phyloP scores from a whole-genome alignment of 1,140 invertebrate genomes.

The Eriosoma lanigerum region DNA sequence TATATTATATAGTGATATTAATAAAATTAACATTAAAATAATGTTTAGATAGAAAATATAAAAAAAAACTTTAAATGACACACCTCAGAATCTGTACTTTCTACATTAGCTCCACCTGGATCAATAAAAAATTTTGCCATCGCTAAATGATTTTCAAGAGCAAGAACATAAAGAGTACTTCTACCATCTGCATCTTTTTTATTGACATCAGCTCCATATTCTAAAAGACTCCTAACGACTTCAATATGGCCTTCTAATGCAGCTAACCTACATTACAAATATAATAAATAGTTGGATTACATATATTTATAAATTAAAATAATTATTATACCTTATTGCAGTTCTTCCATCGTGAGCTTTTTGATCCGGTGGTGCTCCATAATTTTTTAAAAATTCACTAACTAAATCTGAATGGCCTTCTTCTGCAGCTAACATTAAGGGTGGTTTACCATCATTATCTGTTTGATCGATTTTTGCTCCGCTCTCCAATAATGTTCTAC shows the following conservation, averaged over 20 bases:
- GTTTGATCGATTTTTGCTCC: conserved; percentile 87
- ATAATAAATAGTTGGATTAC: background rate
- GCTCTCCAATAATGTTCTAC: conserved; percentile 83
- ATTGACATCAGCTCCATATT: conserved; percentile 82
- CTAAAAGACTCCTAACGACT: conserved; percentile 72
- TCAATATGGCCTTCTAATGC: conserved; percentile 84
- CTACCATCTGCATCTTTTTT: conserved; percentile 89
- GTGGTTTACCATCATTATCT: conserved; percentile 92
- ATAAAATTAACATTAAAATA: too few species aligned
- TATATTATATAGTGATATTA: too few species aligned
- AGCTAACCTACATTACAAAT: conserved; percentile 65
- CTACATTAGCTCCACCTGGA: conserved; percentile 77
- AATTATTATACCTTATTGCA: conserved; percentile 70
- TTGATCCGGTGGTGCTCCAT: conserved; percentile 81
- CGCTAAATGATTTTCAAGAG: conserved; percentile 83
- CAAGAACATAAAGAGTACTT: conserved; percentile 87
- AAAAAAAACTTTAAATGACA: conserved; percentile 52
- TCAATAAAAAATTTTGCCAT: conserved; percentile 82
- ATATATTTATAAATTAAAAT: background rate
- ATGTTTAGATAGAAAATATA: too few species aligned
- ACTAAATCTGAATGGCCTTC: conserved; percentile 80
- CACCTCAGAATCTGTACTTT: conserved; percentile 85
- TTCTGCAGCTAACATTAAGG: conserved; percentile 84
- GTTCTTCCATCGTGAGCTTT: conserved; percentile 92
- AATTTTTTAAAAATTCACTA: conserved; percentile 70